These are phyloP conservation scores for Nomada ferruginata DNA, from an alignment of 2,888 invertebrate species.

Conservation along the genomic window DNA sequence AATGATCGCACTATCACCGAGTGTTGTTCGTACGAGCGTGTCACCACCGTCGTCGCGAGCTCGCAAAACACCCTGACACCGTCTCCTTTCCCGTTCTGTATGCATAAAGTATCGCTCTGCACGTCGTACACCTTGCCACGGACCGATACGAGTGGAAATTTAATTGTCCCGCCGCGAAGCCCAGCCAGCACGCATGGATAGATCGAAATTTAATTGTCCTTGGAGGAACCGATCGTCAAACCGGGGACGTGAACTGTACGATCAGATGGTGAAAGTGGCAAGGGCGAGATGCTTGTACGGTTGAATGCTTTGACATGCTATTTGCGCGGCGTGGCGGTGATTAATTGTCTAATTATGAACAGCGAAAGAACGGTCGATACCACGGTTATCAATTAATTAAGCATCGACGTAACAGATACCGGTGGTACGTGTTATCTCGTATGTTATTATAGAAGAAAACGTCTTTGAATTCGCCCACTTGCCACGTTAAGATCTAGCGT, in stretches of 20 bases:
- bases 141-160: constrained; percentile 30
- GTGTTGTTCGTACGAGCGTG: constrained; percentile 28
- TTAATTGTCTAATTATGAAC: constrained; percentile 16
- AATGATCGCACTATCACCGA: constrained; percentile 54
- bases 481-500: background rate
- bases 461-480: background rate
- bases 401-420: background rate
- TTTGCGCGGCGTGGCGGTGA: background rate
- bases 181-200: background rate
- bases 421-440: no score
- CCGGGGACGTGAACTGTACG: background rate
- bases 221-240: background rate
- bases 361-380: constrained; percentile 4
- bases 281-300: constrained; percentile 5
- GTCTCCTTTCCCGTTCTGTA: constrained; percentile 40
- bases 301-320: background rate
- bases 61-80: constrained; percentile 35
- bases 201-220: constrained; percentile 42
- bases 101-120: constrained; percentile 43
- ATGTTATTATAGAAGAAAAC: background rate
- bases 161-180: constrained; percentile 17
- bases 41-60: constrained; percentile 19
- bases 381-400: constrained; percentile 19
- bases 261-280: constrained; percentile 12
- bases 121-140: constrained; percentile 1